Base-by-base conservation (phyloP, 2,113 vertebrate species). In the Elephantulus edwardii region DNA sequence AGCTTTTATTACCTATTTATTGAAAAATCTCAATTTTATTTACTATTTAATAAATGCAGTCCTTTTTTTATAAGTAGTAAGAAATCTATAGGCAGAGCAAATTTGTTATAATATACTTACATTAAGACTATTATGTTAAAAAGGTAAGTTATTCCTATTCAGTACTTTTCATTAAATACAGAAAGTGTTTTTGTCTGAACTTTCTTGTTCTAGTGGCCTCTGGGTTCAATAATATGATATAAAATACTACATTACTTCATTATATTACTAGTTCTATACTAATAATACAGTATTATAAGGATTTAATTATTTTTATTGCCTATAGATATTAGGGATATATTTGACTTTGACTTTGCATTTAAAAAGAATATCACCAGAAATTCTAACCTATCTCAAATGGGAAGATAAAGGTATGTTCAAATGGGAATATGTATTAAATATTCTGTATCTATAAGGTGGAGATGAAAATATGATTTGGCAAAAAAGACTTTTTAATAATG, bases 301-400 rank as follows among this genome's bases (percentile, higher is more conserved):
- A 66, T 91, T 91, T 89, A 88, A 93, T 95, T 92, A 4, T 86
- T 89, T 93, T 9, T 74, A 38, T 94, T 95, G 19, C 0, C 6
- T 90, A 8, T 85, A 86, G 22, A n/a, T 89, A 13, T 3, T 42
- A 94, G 79, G 66, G 80, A 26, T 91, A 64, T 4, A 30, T 58
- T 90, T 76, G 8, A 83, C 80, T 96, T 85, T 92, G 3, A 28
- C 58, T 95, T 95, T 95, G 3, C 30, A 89, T 62, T 56, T 91
- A 62, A 10, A 60, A 8, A 2, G 30, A n/a, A 4, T 83, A 71
- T 56, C 92, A 88, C 90, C 95, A 74, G 48, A 83, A 84, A 89
- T 71, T 19, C 22, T 89, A n/a, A 40, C 50, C 70, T 91, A 94
- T 91, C 17, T 95, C 85, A 44, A 62, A 26, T 26, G 33, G 22